phyloP scores from a whole-genome alignment of 2,113 vertebrate species.

The Pseudorectes ferrugineus region DNA sequence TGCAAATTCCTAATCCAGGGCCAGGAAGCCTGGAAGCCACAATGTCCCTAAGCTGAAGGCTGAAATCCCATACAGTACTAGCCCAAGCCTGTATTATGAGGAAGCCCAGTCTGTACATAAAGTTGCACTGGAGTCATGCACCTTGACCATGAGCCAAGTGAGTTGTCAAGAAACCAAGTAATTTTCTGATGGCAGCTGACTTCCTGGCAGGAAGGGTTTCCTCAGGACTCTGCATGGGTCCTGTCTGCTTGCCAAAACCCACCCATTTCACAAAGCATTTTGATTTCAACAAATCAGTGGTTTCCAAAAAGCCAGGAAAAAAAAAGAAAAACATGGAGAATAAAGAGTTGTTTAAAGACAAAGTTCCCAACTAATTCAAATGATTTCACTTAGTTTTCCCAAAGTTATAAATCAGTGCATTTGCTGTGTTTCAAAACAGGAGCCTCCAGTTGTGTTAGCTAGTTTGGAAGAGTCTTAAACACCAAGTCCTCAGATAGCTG shows the following conservation, averaged over 20 bases:
- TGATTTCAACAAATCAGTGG: slow-evolving; percentile 28
- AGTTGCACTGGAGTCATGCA: background rate
- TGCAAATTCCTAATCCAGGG: background rate
- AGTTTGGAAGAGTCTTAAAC: background rate
- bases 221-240: slow-evolving; percentile 23
- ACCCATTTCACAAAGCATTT: slow-evolving; percentile 32
- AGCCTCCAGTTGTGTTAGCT: background rate
- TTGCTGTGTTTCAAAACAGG: slow-evolving; percentile 28
- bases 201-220: slow-evolving; percentile 29
- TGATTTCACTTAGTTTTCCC: background rate
- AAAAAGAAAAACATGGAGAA: background rate
- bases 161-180: slow-evolving; percentile 24
- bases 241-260: slow-evolving; percentile 12
- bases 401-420: slow-evolving; percentile 13
- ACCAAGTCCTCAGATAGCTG: background rate
- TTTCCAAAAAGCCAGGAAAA: background rate
- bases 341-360: background rate
- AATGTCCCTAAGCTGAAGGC: background rate
- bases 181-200: slow-evolving; percentile 33
- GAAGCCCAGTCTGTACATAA: background rate
- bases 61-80: background rate
- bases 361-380: background rate
- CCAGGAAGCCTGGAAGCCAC: background rate
- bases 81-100: background rate
- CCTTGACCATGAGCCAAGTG: background rate